phyloP scores from a whole-genome alignment of 2,113 vertebrate species.

The Phylloscopus trochilus region DNA sequence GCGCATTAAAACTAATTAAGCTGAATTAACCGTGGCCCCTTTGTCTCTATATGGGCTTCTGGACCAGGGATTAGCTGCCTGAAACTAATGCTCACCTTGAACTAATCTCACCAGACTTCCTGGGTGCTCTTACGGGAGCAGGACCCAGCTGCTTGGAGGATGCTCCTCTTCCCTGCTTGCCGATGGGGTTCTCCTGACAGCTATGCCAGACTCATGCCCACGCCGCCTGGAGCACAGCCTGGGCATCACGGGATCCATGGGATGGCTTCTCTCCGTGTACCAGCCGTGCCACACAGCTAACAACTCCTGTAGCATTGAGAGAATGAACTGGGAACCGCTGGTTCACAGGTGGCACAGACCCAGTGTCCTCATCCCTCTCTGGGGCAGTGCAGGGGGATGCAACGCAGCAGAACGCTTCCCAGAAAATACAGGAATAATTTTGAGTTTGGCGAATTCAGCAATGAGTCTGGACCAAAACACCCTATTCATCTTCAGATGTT shows the following conservation, averaged over 20 bases:
- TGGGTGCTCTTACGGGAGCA: not conserved
- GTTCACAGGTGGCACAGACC: accelerated
- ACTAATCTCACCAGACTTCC: not conserved
- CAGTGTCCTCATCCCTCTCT: accelerated
- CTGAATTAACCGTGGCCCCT: not conserved
- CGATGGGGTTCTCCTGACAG: not conserved
- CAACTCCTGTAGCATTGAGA: not conserved
- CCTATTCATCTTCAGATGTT: constrained; percentile 6
- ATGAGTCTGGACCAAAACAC: not conserved
- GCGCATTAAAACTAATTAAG: constrained; percentile 5
- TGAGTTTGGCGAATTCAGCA: not conserved
- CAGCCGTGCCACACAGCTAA: accelerated
- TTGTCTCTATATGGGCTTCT: not conserved
- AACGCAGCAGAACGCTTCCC: accelerated
- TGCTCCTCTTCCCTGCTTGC: not conserved
- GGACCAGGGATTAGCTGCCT: not conserved
- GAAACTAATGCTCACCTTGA: not conserved
- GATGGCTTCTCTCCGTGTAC: not conserved
- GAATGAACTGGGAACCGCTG: not conserved
- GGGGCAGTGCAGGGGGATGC: not conserved
- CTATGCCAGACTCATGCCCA: accelerated
- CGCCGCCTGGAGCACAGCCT: accelerated
- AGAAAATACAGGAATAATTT: not conserved
- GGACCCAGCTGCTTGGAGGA: not conserved
- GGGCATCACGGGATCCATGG: accelerated